Evolutionary conservation across 2,888 invertebrate genomes (phyloP).

Genomic region (Corbicula japonica): DNA sequence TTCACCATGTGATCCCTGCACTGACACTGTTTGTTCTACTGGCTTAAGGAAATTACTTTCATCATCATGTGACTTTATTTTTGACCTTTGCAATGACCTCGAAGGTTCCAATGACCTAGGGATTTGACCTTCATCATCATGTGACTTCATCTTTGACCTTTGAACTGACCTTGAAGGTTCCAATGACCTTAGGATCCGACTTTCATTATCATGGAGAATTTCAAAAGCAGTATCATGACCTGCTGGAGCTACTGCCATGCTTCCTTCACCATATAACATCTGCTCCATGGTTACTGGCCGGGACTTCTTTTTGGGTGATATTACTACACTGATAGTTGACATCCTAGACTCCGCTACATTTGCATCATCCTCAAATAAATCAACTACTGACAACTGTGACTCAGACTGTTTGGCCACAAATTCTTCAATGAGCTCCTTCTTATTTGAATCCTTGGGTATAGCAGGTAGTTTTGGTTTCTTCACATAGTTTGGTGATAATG

Average conservation of each 20-base stretch:
- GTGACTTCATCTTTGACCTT: slow-evolving; percentile 16
- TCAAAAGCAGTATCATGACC: slow-evolving; percentile 32
- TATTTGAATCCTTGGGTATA: slow-evolving; percentile 7
- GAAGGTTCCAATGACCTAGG: too few species aligned
- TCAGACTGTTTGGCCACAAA: background rate
- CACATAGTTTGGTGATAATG: slow-evolving; percentile 27
- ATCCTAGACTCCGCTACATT: background rate
- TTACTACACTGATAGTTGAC: slow-evolving; percentile 41
- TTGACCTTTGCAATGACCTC: too few species aligned
- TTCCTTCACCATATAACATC: slow-evolving; percentile 58
- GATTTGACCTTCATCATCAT: too few species aligned
- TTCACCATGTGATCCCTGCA: too few species aligned
- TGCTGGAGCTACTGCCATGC: slow-evolving; percentile 18
- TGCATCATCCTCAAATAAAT: background rate
- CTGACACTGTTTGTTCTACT: too few species aligned
- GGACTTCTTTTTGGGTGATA: slow-evolving; percentile 60
- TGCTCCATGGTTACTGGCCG: slow-evolving; percentile 50
- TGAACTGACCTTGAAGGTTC: slow-evolving; percentile 11
- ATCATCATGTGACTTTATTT: too few species aligned
- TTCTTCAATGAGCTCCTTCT: too few species aligned
- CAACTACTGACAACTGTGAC: background rate
- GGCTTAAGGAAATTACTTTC: too few species aligned
- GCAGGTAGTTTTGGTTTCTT: background rate
- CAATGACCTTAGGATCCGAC: too few species aligned
- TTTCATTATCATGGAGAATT: slow-evolving; percentile 12